A percentile compares a stretch with the other conserved stretches of the same genome.
Evolutionary conservation across 2,113 vertebrate genomes (phyloP).

Genomic region (Tiliqua scincoides): DNA sequence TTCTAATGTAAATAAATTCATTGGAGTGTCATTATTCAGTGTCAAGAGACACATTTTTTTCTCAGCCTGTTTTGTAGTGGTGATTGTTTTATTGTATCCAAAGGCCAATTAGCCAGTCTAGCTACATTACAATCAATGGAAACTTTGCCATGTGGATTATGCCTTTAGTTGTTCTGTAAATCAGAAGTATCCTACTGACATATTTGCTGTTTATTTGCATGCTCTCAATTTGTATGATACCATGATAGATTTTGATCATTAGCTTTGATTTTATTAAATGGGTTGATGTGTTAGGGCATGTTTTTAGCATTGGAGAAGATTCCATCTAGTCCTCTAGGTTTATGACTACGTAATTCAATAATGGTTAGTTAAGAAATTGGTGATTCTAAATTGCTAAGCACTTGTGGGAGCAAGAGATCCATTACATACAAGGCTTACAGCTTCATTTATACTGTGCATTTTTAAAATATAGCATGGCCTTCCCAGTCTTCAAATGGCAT

Average conservation of each 20-base stretch:
- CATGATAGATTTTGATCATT: background rate
- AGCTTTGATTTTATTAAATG: background rate
- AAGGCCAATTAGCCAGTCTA: background rate
- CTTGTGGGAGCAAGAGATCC: background rate
- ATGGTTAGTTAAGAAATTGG: background rate
- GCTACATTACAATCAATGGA: background rate
- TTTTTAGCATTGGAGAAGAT: background rate
- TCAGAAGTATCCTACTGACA: background rate
- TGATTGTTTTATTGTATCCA: background rate
- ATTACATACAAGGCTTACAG: background rate
- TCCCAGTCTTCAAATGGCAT: background rate
- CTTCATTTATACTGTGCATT: background rate
- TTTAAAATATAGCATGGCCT: background rate
- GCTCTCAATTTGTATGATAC: background rate
- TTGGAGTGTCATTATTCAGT: background rate
- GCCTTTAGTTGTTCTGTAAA: background rate
- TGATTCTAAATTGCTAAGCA: background rate
- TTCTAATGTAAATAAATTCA: background rate
- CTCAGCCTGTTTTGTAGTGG: background rate
- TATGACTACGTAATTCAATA: background rate
- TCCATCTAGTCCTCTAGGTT: background rate
- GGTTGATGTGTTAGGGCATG: background rate
- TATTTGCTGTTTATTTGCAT: background rate
- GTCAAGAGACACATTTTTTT: background rate
- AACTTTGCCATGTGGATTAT: background rate